Conservation (phyloP, 1,140 invertebrate genomes). For the Ditylenchus dipsaci region DNA sequence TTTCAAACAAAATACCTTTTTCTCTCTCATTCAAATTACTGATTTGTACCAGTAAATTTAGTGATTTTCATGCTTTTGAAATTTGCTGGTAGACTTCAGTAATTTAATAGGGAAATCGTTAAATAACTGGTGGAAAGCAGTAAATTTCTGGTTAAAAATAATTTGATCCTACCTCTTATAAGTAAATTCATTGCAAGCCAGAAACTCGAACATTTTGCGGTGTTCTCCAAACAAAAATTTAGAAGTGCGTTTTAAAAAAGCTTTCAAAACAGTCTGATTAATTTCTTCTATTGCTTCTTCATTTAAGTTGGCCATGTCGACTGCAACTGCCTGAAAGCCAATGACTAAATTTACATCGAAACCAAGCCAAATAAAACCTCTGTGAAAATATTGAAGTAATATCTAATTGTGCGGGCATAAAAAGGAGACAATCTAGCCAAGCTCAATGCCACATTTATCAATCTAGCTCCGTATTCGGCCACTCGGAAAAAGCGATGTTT, state of each 20-base stretch:
- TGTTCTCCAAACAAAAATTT: slow-evolving; percentile 36
- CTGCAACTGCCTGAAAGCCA: slow-evolving; percentile 24
- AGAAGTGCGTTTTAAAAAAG: slow-evolving; percentile 23
- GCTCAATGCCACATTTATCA: slow-evolving; percentile 28
- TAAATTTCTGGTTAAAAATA: too few relatives aligned
- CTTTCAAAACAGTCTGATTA: slow-evolving; percentile 26
- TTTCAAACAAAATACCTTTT: too few relatives aligned
- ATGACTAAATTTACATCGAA: not conserved
- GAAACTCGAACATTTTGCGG: slow-evolving; percentile 34
- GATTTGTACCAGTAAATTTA: too few relatives aligned
- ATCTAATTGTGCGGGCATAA: slow-evolving; percentile 24
- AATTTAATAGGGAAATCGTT: too few relatives aligned
- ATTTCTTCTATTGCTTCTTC: slow-evolving; percentile 24
- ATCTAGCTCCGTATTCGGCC: slow-evolving; percentile 21
- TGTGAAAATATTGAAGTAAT: slow-evolving; percentile 32
- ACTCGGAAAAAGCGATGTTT: slow-evolving; percentile 23
- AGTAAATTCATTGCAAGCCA: slow-evolving; percentile 15
- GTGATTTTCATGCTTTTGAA: too few relatives aligned
- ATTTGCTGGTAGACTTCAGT: too few relatives aligned
- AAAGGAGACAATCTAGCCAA: slow-evolving; percentile 32
- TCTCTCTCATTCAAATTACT: too few relatives aligned
- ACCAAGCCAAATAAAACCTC: slow-evolving; percentile 21
- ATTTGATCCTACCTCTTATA: slow-evolving; percentile 5
- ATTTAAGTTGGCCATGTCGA: slow-evolving; percentile 11
- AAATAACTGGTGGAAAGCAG: too few relatives aligned